phyloP scores from a whole-genome alignment of 2,888 invertebrate genomes.

The Pristionchus exspectatus region DNA sequence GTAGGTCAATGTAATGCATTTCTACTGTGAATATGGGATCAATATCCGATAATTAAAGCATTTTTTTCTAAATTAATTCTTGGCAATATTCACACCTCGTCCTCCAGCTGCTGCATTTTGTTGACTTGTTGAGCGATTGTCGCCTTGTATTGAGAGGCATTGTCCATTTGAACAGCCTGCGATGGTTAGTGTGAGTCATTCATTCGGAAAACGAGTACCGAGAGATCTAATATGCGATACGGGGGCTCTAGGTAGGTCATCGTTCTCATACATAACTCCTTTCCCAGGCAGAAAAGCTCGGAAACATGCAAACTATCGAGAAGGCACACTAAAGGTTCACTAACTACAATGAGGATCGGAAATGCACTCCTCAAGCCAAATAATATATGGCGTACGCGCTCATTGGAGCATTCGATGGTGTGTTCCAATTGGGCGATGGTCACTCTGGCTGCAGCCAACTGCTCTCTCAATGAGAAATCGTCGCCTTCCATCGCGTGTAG shows the following conservation, averaged over 20 bases:
- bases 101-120: constrained; percentile 62
- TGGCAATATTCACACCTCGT: constrained; percentile 58
- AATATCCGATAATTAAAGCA: not conserved
- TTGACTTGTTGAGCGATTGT: constrained; percentile 64
- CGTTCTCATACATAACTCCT: not conserved
- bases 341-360: constrained; percentile 32
- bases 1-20: too few species aligned
- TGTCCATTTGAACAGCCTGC: constrained; percentile 62
- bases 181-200: not conserved
- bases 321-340: constrained; percentile 55
- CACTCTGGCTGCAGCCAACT: constrained; percentile 71
- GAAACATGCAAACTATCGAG: not conserved
- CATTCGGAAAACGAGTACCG: not conserved
- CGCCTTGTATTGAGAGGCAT: constrained; percentile 64
- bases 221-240: constrained; percentile 40
- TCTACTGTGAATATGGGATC: too few species aligned
- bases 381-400: constrained; percentile 23
- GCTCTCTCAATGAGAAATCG: constrained; percentile 70
- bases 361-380: not conserved
- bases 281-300: not conserved
- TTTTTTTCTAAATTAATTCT: not conserved
- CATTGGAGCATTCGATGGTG: constrained; percentile 61
- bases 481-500: constrained; percentile 59
- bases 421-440: constrained; percentile 72
- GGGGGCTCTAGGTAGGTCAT: constrained; percentile 26